phyloP scores from a whole-genome alignment of 1,140 invertebrate genomes.

The Drosophila simulans region DNA sequence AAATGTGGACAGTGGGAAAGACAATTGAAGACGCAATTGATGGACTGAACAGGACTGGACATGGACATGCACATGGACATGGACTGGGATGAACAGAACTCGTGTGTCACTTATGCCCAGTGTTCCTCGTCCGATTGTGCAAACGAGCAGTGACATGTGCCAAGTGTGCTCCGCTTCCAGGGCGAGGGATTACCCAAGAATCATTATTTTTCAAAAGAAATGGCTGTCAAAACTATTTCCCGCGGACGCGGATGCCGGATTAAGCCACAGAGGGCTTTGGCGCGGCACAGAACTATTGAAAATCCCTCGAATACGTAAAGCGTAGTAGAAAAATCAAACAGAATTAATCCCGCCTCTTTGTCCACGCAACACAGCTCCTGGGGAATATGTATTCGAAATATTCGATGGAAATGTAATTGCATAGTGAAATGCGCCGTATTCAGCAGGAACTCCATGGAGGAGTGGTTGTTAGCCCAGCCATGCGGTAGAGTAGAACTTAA shows the following conservation, averaged over 20 bases:
- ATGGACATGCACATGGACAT: no score
- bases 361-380: no score
- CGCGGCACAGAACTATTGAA: not conserved
- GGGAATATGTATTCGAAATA: no score
- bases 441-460: no score
- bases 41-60: constrained; percentile 30
- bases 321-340: not conserved
- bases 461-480: no score
- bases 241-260: not conserved
- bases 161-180: constrained; percentile 14
- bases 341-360: no score
- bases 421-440: no score
- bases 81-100: not conserved
- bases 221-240: not conserved
- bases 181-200: not conserved
- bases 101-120: constrained; percentile 14
- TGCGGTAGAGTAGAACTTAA: no score
- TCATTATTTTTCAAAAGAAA: constrained; percentile 13
- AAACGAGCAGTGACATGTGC: constrained; percentile 51
- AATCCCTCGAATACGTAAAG: no score
- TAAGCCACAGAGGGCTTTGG: not conserved
- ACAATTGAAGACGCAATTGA: constrained; percentile 75
- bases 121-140: not conserved
- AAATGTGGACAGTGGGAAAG: constrained; percentile 73
- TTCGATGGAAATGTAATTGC: no score